Base-by-base conservation (phyloP, 2,797 vertebrate species). In the Neolamprologus multifasciatus region DNA sequence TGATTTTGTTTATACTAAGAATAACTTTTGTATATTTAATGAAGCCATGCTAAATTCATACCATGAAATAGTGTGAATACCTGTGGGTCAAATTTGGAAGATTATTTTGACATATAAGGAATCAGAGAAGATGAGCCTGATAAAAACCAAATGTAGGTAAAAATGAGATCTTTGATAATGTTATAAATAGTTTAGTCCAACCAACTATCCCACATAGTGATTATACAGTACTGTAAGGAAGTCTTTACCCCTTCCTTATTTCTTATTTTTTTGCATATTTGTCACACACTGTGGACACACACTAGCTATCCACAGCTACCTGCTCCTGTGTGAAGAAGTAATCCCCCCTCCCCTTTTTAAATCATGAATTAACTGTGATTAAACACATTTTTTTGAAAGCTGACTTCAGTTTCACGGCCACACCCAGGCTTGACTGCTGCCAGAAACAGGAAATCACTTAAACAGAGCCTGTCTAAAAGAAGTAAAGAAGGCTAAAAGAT, bases 331-430 rank as follows among this genome's bases (percentile, higher is more conserved):
- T 64, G 33, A 64, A 64, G 19, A 64, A 64, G 4, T 64, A 64
- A 36, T 0, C 19, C 10, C 17, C 17, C 2, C 33, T n/a, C 10
- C 17, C 7, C 33, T 64, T 64, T n/a, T 64, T 0, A 64, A 64
- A 38, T 38, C 19, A 38, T 38, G 31, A 64, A 38, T 64, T 62
- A 62, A 62, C 57, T 62, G 57, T 62, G 57, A 33, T 33, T 62
- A 62, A 62, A 19, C 16, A 33, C 6, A 19, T 33, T 62, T 19
- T 11, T 62, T 62, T 33, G 17, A 62, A 62, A 62, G 57, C 9
- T 33, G 57, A 33, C 29, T 7, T 62, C 57, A 62, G 31, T 62
- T 3, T 19, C 57, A 19, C 6, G 0, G 29, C 57, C 16, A 33
- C 57, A 62, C 29, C 1, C 57, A 59, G 57, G 57, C 16, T 0